These are phyloP conservation scores for Macrosteles quadrilineatus DNA, from an alignment of 1,140 invertebrate species.

Conservation along the genomic window DNA sequence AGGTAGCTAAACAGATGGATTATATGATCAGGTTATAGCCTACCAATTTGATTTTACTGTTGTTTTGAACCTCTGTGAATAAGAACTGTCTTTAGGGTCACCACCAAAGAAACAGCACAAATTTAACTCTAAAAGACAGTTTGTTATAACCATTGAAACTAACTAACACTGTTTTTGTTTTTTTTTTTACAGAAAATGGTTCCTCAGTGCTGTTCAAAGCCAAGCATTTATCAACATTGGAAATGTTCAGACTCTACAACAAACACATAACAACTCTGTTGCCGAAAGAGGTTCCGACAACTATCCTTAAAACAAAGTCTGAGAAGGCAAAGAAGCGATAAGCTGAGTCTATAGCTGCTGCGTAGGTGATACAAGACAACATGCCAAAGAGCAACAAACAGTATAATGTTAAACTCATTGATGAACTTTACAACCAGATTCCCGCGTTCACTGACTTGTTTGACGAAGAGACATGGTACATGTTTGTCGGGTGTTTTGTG, in stretches of 20 bases:
- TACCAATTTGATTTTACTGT: too few species aligned
- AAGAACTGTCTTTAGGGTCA: too few species aligned
- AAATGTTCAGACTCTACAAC: constrained; percentile 77
- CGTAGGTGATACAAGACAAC: constrained; percentile 5
- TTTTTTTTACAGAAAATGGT: constrained; percentile 61
- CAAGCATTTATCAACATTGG: constrained; percentile 68
- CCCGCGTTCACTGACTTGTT: constrained; percentile 95
- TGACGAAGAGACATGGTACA: constrained; percentile 95
- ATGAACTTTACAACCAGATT: constrained; percentile 82
- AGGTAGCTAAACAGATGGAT: too few species aligned
- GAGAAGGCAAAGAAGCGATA: constrained; percentile 12
- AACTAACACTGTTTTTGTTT: too few species aligned
- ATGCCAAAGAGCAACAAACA: constrained; percentile 48
- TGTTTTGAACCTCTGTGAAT: too few species aligned
- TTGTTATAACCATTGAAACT: too few species aligned
- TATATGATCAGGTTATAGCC: too few species aligned
- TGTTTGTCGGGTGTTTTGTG: constrained; percentile 83
- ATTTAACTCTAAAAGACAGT: too few species aligned
- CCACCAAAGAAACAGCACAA: too few species aligned
- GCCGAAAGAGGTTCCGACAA: constrained; percentile 57
- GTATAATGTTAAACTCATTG: constrained; percentile 68
- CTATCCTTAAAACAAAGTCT: constrained; percentile 31
- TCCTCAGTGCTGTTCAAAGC: constrained; percentile 72
- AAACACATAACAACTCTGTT: constrained; percentile 70
- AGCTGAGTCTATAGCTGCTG: neutral